Evolutionary conservation across 2,797 vertebrate genomes (phyloP).

Genomic region (Eulemur rubriventer): DNA sequence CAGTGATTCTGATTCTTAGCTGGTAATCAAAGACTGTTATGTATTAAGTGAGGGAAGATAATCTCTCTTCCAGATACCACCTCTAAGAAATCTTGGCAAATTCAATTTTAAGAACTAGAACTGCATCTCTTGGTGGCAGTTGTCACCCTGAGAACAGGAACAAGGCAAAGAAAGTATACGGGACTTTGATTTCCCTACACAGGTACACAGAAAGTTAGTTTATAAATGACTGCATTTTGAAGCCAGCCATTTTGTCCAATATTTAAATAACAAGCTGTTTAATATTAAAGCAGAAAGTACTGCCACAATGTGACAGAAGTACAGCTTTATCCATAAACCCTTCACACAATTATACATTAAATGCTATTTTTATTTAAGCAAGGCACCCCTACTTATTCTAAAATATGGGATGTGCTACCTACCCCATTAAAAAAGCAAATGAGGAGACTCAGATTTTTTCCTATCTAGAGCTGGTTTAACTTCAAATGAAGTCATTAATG

Average conservation of each 20-base stretch:
- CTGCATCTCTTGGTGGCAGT: constrained; percentile 44
- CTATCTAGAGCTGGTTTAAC: constrained; percentile 70
- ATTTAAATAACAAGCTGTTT: constrained; percentile 75
- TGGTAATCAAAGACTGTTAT: constrained; percentile 51
- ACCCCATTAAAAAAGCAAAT: constrained; percentile 69
- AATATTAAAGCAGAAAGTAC: constrained; percentile 70
- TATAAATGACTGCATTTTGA: constrained; percentile 76
- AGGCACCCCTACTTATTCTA: constrained; percentile 73
- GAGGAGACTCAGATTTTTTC: constrained; percentile 25
- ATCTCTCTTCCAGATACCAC: constrained; percentile 43
- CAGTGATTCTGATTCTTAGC: constrained; percentile 52
- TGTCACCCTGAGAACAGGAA: constrained; percentile 66
- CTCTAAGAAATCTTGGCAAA: constrained; percentile 30
- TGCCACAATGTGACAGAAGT: constrained; percentile 63
- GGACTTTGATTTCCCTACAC: constrained; percentile 66
- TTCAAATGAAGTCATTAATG: constrained; percentile 63
- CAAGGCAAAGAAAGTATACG: constrained; percentile 65
- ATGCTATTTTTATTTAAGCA: constrained; percentile 69
- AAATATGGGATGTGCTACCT: constrained; percentile 65
- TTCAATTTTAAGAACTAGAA: constrained; percentile 46
- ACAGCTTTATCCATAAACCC: constrained; percentile 58
- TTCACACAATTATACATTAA: constrained; percentile 58
- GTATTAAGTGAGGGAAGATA: constrained; percentile 3
- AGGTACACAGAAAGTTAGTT: constrained; percentile 67
- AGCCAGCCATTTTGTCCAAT: constrained; percentile 64